Base-by-base conservation (phyloP, 2,888 invertebrate genomes). In the Cephus sareptanus region DNA sequence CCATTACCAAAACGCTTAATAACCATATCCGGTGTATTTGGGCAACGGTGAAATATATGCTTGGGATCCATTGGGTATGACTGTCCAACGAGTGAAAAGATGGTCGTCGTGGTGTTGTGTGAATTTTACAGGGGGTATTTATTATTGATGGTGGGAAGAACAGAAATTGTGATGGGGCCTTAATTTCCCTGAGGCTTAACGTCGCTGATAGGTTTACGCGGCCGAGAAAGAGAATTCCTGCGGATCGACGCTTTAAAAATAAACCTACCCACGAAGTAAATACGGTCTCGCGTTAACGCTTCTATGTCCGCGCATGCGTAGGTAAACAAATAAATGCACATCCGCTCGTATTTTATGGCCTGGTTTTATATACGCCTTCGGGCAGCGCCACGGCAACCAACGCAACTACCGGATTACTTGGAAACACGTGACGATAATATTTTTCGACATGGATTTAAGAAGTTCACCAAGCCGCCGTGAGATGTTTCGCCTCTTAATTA, bases 401-500 rank as follows among this genome's bases (percentile, higher is more conserved):
- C 71, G 71, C 31, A 9, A 71, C 33, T 33, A 12, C 33, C 33
- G 71, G 71, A 71, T 71, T 71, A 71, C 71, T 71, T 12, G 71
- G 71, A 71, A 71, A 30, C 68, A 37, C 69, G 79, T 75, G 77
- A 79, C 76, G 77, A 77, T 74, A 77, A 80, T 79, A 74, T 77
- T 77, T 80, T 76, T 76, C 34, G n/a, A 56, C 71, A 77, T 13
- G 68, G 76, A 75, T 74, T 74, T 75, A 71, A 68, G 77, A 80
- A 79, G 69, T 80, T 80, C 77, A 74, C 73, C 77, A 75, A 68
- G 70, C 74, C 71, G 71, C 37, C 30, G 31, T 70, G 33, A 56
- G 74, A 74, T 74, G 75, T 77, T 77, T 79, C 77, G 71, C 79
- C 77, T 37, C 77, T 75, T 77, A 77, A 80, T 80, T 80, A 80